phyloP scores from a whole-genome alignment of 2,113 vertebrate species.

The Turdus rufiventris region DNA sequence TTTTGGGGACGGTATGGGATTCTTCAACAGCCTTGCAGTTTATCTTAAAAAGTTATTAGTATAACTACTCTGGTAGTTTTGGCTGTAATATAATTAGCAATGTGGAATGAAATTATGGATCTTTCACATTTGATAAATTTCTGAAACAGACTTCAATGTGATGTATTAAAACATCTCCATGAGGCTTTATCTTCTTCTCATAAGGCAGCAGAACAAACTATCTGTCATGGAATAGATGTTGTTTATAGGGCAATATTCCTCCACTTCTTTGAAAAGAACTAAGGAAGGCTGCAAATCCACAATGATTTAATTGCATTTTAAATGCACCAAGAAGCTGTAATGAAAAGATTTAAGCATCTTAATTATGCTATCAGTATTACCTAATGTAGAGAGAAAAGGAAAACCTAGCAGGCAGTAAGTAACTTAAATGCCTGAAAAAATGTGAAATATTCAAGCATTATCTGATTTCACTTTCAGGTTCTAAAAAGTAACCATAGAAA shows the following conservation, averaged over 20 bases:
- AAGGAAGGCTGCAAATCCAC: not conserved
- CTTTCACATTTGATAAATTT: not conserved
- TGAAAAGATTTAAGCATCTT: not conserved
- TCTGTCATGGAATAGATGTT: not conserved
- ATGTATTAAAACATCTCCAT: not conserved
- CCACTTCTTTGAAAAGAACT: not conserved
- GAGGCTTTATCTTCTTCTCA: not conserved
- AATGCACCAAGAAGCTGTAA: not conserved
- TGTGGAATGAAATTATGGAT: not conserved
- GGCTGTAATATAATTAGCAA: not conserved
- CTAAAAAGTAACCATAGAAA: not conserved
- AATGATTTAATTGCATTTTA: slow-evolving; percentile 29
- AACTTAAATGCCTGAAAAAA: not conserved
- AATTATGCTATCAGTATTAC: not conserved
- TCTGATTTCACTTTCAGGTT: not conserved
- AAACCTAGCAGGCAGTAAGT: not conserved
- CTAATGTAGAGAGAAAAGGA: not conserved
- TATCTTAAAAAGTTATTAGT: not conserved
- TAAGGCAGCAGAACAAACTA: not conserved
- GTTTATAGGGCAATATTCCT: not conserved
- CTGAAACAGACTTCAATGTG: not conserved
- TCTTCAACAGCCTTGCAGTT: not conserved
- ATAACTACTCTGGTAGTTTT: not conserved
- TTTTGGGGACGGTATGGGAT: not conserved
- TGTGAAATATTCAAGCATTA: not conserved